A percentile compares a stretch with the other conserved stretches of the same genome.
Evolutionary conservation across 2,888 invertebrate genomes (phyloP).

Genomic region (Drosophila rubida): DNA sequence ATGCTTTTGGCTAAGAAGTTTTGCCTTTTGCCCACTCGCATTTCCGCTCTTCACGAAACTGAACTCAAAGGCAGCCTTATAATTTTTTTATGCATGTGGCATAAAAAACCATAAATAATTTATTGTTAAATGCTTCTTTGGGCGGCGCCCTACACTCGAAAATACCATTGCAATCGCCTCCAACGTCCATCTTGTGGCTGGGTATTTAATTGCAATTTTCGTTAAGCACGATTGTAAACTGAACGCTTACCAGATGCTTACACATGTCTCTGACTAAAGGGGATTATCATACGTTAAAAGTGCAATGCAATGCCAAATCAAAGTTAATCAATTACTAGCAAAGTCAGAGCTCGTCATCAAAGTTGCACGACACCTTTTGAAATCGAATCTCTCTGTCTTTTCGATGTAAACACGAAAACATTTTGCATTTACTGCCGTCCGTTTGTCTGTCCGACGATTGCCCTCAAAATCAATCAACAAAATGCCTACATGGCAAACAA

Average conservation of each 20-base stretch:
- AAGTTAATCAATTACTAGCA: constrained; percentile 70
- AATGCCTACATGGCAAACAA: constrained; percentile 60
- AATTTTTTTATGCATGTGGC: constrained; percentile 10
- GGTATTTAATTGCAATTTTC: constrained; percentile 45
- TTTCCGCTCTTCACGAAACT: constrained; percentile 30
- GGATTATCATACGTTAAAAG: constrained; percentile 22
- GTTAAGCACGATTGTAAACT: constrained; percentile 17
- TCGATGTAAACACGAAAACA: constrained; percentile 47
- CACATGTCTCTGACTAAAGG: constrained; percentile 32
- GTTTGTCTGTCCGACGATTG: neutral
- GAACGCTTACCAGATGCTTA: constrained; percentile 35
- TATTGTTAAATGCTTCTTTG: constrained; percentile 43
- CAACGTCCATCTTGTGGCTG: constrained; percentile 14
- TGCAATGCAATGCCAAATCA: constrained; percentile 51
- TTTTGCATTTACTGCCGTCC: no score
- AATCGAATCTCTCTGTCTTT: constrained; percentile 7
- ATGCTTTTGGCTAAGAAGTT: constrained; percentile 72
- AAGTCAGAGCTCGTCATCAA: constrained; percentile 64
- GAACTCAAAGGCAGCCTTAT: constrained; percentile 39
- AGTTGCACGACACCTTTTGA: constrained; percentile 42
- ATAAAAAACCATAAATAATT: constrained; percentile 46
- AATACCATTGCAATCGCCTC: constrained; percentile 15
- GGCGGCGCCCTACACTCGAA: neutral
- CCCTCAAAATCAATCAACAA: constrained; percentile 57
- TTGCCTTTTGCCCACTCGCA: constrained; percentile 49